Conservation (phyloP, 2,797 vertebrate species). For the Gila robusta region DNA sequence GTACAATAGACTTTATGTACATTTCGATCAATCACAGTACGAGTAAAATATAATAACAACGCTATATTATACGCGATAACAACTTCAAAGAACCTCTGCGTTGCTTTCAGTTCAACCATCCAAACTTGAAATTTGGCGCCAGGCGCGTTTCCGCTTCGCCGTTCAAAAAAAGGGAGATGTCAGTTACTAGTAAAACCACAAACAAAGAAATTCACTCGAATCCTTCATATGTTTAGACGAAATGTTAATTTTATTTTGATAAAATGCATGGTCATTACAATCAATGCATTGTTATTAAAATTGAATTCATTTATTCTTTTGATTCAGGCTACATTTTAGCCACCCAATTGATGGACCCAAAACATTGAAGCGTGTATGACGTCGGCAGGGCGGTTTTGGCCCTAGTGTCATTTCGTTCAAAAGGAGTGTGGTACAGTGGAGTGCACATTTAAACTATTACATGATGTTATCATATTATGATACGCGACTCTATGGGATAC, state of each 20-base stretch:
- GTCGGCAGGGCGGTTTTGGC: not conserved
- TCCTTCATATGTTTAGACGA: not conserved
- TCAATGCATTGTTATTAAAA: not conserved
- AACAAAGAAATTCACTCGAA: not conserved
- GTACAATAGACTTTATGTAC: conserved; percentile 91
- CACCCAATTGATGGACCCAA: conserved; percentile 28
- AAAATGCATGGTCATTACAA: not conserved
- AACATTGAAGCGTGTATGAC: conserved; percentile 13
- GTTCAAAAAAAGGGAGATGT: conserved; percentile 19
- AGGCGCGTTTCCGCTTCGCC: conserved; percentile 36
- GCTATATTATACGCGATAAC: conserved; percentile 47
- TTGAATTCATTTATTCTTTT: not conserved
- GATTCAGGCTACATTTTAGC: conserved; percentile 3
- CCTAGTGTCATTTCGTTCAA: not conserved
- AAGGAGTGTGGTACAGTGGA: not conserved
- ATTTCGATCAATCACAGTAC: conserved; percentile 74
- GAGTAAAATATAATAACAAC: not conserved
- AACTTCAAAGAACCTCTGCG: not conserved
- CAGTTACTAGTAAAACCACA: not conserved
- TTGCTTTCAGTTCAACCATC: conserved; percentile 20
- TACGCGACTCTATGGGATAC: not conserved
- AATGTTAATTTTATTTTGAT: not conserved
- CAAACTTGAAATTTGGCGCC: conserved; percentile 83
- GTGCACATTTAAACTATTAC: not conserved
- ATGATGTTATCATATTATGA: not conserved